phyloP scores from a whole-genome alignment of 2,888 invertebrate species.

The Latheticus oryzae region DNA sequence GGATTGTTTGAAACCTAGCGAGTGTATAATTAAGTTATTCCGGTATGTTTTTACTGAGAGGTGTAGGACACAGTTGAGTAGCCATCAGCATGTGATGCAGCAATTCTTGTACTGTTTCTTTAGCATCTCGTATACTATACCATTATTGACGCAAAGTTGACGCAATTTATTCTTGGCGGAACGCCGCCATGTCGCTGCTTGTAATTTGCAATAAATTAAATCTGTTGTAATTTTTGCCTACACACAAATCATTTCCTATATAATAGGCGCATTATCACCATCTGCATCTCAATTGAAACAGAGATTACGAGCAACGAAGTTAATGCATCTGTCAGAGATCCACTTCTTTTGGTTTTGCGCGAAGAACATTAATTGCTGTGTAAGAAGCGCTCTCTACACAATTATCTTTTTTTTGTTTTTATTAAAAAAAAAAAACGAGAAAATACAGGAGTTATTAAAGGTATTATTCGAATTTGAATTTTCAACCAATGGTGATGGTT shows the following conservation, averaged over 20 bases:
- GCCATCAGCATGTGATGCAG: no score
- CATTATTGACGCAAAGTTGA: constrained; percentile 11
- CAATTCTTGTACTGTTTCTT: no score
- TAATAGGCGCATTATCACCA: constrained; percentile 43
- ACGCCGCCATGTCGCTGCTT: constrained; percentile 6
- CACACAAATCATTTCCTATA: constrained; percentile 41
- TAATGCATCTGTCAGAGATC: constrained; percentile 62
- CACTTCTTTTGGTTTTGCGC: constrained; percentile 55
- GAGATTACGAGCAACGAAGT: constrained; percentile 57
- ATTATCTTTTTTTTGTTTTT: constrained; percentile 32
- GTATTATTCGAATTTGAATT: constrained; percentile 31
- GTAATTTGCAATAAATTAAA: constrained; percentile 43
- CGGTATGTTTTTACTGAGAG: no score
- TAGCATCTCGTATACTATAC: not conserved
- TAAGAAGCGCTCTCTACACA: constrained; percentile 39
- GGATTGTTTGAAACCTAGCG: no score
- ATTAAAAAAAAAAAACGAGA: constrained; percentile 11
- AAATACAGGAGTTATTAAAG: constrained; percentile 22
- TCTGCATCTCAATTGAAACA: constrained; percentile 52
- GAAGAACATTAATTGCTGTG: constrained; percentile 57
- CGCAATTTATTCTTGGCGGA: constrained; percentile 3
- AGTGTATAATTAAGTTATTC: no score
- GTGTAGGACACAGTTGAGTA: no score
- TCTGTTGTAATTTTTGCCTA: constrained; percentile 31
- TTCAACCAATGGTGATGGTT: constrained; percentile 8